Percentiles rank a stretch among this genome's conserved stretches.
These are phyloP conservation scores for Cacoxenus indagator DNA, from an alignment of 2,888 invertebrate genomes.

Conservation along the genomic window DNA sequence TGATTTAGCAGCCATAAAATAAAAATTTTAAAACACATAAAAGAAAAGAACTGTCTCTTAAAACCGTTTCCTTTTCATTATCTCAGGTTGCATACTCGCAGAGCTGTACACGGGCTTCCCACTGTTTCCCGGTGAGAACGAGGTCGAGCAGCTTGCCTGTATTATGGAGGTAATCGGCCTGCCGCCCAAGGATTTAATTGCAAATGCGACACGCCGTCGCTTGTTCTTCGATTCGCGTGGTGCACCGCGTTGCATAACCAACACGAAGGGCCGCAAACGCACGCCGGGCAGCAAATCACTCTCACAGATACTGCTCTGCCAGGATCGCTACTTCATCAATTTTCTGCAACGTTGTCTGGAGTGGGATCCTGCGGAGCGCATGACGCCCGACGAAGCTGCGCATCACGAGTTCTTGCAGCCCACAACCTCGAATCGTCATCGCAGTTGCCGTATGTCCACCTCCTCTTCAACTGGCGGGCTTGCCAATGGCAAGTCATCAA, in stretches of 20 bases:
- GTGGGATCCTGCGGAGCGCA: constrained; percentile 92
- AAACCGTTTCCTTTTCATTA: constrained; percentile 8
- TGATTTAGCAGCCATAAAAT: background rate
- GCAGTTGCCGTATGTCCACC: constrained; percentile 66
- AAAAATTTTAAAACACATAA: background rate
- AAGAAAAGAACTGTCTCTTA: constrained; percentile 44
- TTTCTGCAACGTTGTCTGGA: constrained; percentile 92
- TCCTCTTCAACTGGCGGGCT: constrained; percentile 67
- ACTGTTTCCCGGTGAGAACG: constrained; percentile 96
- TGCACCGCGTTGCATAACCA: constrained; percentile 89
- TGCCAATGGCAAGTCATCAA: constrained; percentile 37
- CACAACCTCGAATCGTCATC: constrained; percentile 71
- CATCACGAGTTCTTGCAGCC: constrained; percentile 88
- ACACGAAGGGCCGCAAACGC: constrained; percentile 93
- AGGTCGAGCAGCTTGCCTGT: constrained; percentile 96
- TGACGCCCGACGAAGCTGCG: constrained; percentile 92
- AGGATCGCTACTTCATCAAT: constrained; percentile 90
- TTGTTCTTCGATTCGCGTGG: constrained; percentile 92
- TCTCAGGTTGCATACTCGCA: constrained; percentile 90
- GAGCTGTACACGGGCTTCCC: constrained; percentile 97
- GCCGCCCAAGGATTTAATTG: constrained; percentile 89
- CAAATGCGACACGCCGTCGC: constrained; percentile 86
- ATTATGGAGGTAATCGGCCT: constrained; percentile 95
- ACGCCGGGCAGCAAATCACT: constrained; percentile 88
- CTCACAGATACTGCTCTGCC: constrained; percentile 84